phyloP scores from a whole-genome alignment of 2,888 invertebrate genomes.

The Andrena hattorfiana region DNA sequence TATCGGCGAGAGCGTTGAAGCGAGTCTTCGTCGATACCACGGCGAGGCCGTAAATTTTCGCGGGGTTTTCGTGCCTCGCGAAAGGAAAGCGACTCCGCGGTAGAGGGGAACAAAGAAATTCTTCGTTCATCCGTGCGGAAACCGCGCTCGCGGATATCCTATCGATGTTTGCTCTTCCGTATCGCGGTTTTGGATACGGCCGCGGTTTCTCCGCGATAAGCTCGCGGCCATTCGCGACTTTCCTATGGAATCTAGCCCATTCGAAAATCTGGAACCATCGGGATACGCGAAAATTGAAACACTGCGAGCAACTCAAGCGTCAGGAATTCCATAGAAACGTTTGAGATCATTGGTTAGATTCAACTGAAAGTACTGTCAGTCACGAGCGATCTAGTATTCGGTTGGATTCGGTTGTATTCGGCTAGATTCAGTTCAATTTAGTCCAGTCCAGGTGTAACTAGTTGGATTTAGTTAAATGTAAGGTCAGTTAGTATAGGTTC shows the following conservation, averaged over 20 bases:
- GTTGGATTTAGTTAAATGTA: not conserved
- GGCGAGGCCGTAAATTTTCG: conserved; percentile 37
- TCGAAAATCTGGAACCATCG: not conserved
- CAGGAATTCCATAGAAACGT: not conserved
- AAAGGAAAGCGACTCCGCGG: conserved; percentile 48
- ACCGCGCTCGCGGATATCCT: conserved; percentile 62
- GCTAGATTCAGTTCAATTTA: not conserved
- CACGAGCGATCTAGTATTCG: no score
- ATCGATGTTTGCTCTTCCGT: conserved; percentile 61
- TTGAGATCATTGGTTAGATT: not conserved
- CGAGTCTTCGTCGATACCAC: conserved; percentile 16
- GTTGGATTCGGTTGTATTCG: not conserved
- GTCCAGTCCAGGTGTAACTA: not conserved
- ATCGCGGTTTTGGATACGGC: conserved; percentile 55
- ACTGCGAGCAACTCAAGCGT: not conserved
- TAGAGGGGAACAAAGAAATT: conserved; percentile 55
- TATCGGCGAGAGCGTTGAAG: conserved; percentile 42
- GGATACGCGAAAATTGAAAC: not conserved
- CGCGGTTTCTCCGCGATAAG: conserved; percentile 18
- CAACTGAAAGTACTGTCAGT: not conserved
- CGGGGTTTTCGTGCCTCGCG: conserved; percentile 24
- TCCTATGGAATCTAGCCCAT: not conserved
- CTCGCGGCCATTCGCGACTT: not conserved
- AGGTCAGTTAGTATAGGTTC: not conserved
- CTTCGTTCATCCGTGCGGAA: conserved; percentile 64